These are phyloP conservation scores for Drosophila melanosoma DNA, from an alignment of 2,888 invertebrate genomes.

Conservation along the genomic window DNA sequence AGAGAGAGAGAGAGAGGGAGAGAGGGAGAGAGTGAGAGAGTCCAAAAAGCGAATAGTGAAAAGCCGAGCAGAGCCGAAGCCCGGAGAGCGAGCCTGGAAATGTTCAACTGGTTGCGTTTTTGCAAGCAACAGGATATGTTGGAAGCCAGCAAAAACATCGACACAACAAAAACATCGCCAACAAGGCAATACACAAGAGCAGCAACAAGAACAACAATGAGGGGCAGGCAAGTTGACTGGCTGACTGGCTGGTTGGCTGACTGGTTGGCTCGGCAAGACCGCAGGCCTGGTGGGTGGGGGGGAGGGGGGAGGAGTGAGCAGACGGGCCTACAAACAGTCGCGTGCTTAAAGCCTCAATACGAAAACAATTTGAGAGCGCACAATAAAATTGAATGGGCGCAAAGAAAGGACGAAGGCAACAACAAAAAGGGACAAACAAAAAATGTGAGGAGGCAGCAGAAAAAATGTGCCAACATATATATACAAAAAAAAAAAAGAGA, in stretches of 20 bases:
- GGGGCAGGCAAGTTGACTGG: constrained; percentile 40
- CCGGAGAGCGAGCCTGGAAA: constrained; percentile 67
- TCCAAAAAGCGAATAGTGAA: constrained; percentile 7
- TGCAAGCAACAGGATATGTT: constrained; percentile 78
- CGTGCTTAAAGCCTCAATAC: constrained; percentile 80
- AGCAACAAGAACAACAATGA: constrained; percentile 28
- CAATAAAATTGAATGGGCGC: constrained; percentile 78
- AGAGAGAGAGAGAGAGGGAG: constrained; percentile 3
- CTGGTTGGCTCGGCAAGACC: constrained; percentile 21
- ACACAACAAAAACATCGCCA: constrained; percentile 62
- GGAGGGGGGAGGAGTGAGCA: background rate
- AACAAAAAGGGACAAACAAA: constrained; percentile 33
- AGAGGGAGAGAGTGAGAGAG: constrained; percentile 8
- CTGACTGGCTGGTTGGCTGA: constrained; percentile 30
- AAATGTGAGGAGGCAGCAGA: constrained; percentile 53
- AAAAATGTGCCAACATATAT: constrained; percentile 62
- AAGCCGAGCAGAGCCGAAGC: constrained; percentile 50
- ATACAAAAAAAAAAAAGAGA: constrained; percentile 27
- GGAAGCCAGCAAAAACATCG: constrained; percentile 76
- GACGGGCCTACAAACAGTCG: constrained; percentile 59
- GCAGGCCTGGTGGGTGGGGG: background rate
- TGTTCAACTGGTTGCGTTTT: constrained; percentile 78
- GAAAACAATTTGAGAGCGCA: constrained; percentile 79
- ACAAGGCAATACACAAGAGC: constrained; percentile 30
- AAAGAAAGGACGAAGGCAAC: constrained; percentile 45